Evolutionary conservation across 2,888 invertebrate species (phyloP).

Genomic region (Cordilura impudica): DNA sequence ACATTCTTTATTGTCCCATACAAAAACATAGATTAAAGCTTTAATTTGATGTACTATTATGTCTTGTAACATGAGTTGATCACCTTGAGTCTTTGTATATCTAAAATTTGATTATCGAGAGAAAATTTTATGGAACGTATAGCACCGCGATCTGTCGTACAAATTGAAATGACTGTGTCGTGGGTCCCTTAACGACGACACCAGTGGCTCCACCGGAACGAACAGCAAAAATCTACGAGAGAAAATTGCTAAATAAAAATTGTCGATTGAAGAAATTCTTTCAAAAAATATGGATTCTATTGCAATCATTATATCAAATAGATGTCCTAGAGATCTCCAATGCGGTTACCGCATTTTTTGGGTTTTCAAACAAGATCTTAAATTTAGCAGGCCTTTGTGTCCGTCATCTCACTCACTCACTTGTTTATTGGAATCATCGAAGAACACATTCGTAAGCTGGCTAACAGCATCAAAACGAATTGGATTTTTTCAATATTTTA

Average conservation of each 20-base stretch:
- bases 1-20: slow-evolving; percentile 94
- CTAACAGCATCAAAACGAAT: slow-evolving; percentile 96
- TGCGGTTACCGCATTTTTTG: no score
- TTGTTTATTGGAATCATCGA: slow-evolving; percentile 97
- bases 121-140: slow-evolving; percentile 92
- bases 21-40: slow-evolving; percentile 92
- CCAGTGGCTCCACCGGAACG: slow-evolving; percentile 96
- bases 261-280: no score
- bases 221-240: slow-evolving; percentile 90
- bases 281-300: neutral
- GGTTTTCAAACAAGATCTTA: neutral
- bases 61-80: slow-evolving; percentile 83
- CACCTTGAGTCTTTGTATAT: slow-evolving; percentile 86
- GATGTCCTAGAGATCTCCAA: no score
- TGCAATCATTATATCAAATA: no score
- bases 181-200: slow-evolving; percentile 93
- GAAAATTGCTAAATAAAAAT: no score
- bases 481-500: slow-evolving; percentile 86
- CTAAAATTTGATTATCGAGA: slow-evolving; percentile 90
- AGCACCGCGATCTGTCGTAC: slow-evolving; percentile 92
- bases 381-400: neutral
- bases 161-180: slow-evolving; percentile 85
- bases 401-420: slow-evolving; percentile 78
- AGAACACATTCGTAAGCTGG: slow-evolving; percentile 95
- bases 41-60: slow-evolving; percentile 92